phyloP scores from a whole-genome alignment of 2,797 vertebrate species.

The Rhincodon typus region DNA sequence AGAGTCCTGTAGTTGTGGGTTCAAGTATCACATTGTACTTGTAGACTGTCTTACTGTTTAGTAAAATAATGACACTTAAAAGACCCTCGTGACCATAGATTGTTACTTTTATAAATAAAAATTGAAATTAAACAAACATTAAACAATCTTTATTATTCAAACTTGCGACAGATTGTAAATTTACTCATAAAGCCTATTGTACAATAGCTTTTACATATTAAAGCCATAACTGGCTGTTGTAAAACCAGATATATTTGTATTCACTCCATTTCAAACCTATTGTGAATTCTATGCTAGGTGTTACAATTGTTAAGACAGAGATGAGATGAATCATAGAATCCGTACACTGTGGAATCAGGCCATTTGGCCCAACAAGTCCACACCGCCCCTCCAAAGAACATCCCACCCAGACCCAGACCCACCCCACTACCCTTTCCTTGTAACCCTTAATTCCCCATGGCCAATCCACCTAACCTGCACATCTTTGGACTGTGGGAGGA shows the following conservation, averaged over 20 bases:
- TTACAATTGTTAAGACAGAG: neutral
- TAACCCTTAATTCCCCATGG: no score
- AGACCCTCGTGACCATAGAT: no score
- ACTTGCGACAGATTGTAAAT: constrained; percentile 14
- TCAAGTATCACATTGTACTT: neutral
- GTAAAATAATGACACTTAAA: neutral
- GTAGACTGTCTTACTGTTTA: neutral
- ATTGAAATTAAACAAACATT: neutral
- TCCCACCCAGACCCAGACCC: no score
- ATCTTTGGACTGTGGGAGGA: no score
- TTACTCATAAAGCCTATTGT: constrained; percentile 1
- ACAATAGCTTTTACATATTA: neutral
- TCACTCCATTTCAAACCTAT: neutral
- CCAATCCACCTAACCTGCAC: no score
- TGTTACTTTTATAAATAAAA: neutral
- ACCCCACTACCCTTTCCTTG: no score
- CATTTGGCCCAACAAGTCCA: no score
- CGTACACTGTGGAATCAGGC: no score
- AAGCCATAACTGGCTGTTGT: neutral
- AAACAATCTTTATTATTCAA: neutral
- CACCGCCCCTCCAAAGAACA: no score
- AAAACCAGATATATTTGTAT: neutral
- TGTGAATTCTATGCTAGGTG: neutral
- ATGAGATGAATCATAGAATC: no score
- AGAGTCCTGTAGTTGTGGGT: neutral